Evolutionary conservation across 1,140 invertebrate species (phyloP), one percentile per base, ranked within the genome.

Genomic region (Parasteatoda tepidariorum): DNA sequence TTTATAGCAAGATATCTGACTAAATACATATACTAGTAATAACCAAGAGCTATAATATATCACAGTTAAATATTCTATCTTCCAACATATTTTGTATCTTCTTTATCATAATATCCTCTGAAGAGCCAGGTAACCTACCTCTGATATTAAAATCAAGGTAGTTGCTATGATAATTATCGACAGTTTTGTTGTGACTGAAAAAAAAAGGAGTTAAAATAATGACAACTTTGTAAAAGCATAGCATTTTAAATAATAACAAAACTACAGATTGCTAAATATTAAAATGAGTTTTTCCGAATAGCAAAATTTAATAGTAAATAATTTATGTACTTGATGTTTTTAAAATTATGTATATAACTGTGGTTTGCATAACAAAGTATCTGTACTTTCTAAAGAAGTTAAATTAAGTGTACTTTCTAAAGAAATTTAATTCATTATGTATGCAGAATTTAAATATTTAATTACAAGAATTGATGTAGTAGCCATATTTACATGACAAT

Each of bases 141-240:
- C 73, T 38, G 59, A 75, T 31, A 62, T 62, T 26, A 34, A 30
- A 22, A 75, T 62, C 13, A 62, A 33, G 15, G 57, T 41, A 22
- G 28, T 30, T 5, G 34, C 73, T n/a, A 75, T 75, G 5, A 62
- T 18, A n/a, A 62, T 22, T 5, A 22, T 62, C 15, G 73, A 75
- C 9, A 75, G 57, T 6, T 62, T 75, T 26, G 73, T 75, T 24
- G 73, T 75, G 3, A 75, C 73, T 75, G 73, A 33, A 75, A 75
- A 75, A 62, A 30, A 73, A 59, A 59, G 13, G 26, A n/a, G 6
- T 33, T 33, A n/a, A 30, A 18, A 30, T 67, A 57, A 71, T 28
- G 11, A 57, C 28, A 22, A 5, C 15, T 18, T 28, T 3, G 28
- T 41, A 24, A 7, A n/a, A 13, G 31, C 3, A 22, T 30, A 9